Evolutionary conservation across 1,140 invertebrate species (phyloP).

Genomic region (Tetramorium parvispinum): DNA sequence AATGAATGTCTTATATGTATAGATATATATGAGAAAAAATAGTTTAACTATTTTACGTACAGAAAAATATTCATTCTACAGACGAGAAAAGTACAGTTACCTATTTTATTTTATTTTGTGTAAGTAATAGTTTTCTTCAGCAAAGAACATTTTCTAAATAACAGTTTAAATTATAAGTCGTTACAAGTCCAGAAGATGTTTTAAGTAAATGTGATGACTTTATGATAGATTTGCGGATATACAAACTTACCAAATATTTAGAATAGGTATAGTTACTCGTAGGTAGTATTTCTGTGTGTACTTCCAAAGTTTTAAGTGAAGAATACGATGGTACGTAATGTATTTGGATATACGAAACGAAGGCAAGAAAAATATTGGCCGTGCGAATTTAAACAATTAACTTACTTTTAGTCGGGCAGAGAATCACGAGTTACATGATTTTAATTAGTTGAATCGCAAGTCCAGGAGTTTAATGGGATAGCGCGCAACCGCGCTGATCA

Average conservation of each 20-base stretch:
- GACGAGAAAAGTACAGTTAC: too few relatives aligned
- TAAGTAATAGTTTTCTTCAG: too few relatives aligned
- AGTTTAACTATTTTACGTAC: background rate
- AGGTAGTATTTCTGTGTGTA: background rate
- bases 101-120: too few relatives aligned
- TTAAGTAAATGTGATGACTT: too few relatives aligned
- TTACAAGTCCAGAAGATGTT: too few relatives aligned
- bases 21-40: background rate
- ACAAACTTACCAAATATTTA: too few relatives aligned
- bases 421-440: constrained; percentile 1
- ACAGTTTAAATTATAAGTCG: too few relatives aligned
- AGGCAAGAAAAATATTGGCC: background rate
- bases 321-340: background rate
- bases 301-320: background rate
- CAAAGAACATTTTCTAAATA: too few relatives aligned
- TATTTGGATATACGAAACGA: background rate
- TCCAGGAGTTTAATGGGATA: background rate
- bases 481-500: constrained; percentile 1
- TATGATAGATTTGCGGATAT: too few relatives aligned
- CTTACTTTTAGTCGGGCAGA: background rate
- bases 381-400: constrained; percentile 20
- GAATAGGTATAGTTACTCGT: too few relatives aligned
- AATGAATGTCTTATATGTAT: background rate
- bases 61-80: too few relatives aligned
- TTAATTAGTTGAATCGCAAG: constrained; percentile 41